Evolutionary conservation across 2,888 invertebrate species (phyloP).

Genomic region (Therioaphis trifolii): DNA sequence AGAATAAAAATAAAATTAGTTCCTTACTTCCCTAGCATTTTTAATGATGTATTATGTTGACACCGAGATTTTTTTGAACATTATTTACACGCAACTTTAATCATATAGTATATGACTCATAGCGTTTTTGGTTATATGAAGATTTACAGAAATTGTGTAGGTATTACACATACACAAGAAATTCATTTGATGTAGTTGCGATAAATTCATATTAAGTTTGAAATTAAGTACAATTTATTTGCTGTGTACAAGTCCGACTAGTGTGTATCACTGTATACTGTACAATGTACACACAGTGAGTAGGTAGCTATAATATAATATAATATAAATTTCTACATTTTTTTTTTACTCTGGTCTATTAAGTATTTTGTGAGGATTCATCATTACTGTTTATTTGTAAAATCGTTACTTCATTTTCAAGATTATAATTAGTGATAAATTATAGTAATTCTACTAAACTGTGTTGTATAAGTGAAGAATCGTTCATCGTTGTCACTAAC

Average conservation of each 20-base stretch:
- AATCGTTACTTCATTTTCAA: too few species aligned
- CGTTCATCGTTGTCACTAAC: too few species aligned
- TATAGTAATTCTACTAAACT: too few species aligned
- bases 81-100: too few species aligned
- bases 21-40: too few species aligned
- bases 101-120: neutral
- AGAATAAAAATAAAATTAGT: too few species aligned
- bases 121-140: neutral
- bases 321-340: neutral
- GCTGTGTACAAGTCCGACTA: neutral
- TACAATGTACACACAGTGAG: neutral
- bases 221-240: neutral
- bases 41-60: too few species aligned
- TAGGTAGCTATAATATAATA: neutral
- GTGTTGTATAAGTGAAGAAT: too few species aligned
- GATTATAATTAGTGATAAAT: too few species aligned
- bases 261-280: neutral
- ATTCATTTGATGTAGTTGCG: neutral
- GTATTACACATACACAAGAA: neutral
- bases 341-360: neutral
- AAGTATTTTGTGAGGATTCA: too few species aligned
- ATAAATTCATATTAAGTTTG: constrained; percentile 12
- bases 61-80: too few species aligned
- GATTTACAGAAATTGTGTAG: constrained; percentile 1
- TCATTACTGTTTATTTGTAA: too few species aligned